phyloP scores from a whole-genome alignment of 2,113 vertebrate genomes.

The Pavo muticus region DNA sequence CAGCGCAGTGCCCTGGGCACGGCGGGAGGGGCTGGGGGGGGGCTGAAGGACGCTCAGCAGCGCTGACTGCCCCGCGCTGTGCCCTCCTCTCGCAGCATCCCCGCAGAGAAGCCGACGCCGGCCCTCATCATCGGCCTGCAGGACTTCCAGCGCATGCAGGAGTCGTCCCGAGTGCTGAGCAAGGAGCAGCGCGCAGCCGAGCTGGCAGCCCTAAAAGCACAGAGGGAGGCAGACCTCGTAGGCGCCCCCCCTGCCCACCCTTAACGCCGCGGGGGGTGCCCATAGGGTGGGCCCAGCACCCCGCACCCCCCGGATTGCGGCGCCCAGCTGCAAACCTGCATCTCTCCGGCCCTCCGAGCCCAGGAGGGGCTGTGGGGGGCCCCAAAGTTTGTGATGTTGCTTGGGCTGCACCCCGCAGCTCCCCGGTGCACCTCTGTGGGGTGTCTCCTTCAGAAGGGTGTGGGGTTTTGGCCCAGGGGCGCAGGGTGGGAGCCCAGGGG shows the following conservation, averaged over 20 bases:
- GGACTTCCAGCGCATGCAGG: conserved; percentile 81
- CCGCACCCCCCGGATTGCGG: too few relatives aligned
- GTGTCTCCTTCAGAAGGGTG: too few relatives aligned
- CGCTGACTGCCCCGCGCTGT: neutral
- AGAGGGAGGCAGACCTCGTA: conserved; percentile 77
- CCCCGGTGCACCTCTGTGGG: too few relatives aligned
- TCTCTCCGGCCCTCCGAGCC: neutral
- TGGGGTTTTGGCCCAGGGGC: too few relatives aligned
- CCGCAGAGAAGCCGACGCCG: conserved; percentile 76
- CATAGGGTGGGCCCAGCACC: too few relatives aligned
- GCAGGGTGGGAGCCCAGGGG: too few relatives aligned
- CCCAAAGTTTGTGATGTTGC: neutral
- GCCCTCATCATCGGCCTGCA: conserved; percentile 77
- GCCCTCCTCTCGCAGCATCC: conserved; percentile 73
- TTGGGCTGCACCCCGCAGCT: neutral
- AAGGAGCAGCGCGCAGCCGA: conserved; percentile 74
- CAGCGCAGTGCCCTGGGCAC: too few relatives aligned
- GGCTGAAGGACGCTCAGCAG: accelerated
- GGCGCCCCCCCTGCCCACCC: neutral
- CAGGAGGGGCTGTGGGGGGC: neutral
- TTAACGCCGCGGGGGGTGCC: too few relatives aligned
- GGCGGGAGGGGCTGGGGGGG: neutral
- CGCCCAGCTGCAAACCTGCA: accelerated
- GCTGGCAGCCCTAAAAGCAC: conserved; percentile 63
- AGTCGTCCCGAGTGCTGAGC: conserved; percentile 63